These are phyloP conservation scores for Flexamia atlantica DNA, from an alignment of 2,888 invertebrate species.

Conservation along the genomic window DNA sequence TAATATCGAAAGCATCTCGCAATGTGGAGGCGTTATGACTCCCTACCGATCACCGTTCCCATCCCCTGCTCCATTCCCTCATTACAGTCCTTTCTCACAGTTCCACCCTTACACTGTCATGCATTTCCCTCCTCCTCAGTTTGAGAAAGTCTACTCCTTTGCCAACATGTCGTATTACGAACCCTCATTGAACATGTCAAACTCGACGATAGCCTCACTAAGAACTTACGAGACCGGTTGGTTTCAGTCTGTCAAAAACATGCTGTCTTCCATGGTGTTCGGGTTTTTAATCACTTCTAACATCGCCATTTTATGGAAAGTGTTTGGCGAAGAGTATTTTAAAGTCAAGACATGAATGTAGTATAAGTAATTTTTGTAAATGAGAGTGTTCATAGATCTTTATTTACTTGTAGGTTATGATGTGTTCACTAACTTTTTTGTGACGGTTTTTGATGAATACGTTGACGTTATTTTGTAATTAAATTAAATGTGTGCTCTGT, in stretches of 20 bases:
- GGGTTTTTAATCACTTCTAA: slow-evolving; percentile 33
- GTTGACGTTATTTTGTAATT: not conserved
- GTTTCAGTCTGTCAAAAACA: slow-evolving; percentile 20
- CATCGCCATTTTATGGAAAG: slow-evolving; percentile 36
- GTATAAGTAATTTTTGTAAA: not conserved
- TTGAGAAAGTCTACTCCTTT: slow-evolving; percentile 19
- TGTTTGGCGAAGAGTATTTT: slow-evolving; percentile 54
- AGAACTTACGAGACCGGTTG: not conserved
- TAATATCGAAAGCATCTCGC: slow-evolving; percentile 25
- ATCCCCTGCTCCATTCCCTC: slow-evolving; percentile 1
- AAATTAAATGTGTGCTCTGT: not conserved
- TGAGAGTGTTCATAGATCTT: not conserved
- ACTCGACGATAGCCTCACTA: not conserved
- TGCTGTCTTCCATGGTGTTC: not conserved
- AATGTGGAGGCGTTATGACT: slow-evolving; percentile 1
- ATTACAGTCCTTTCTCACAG: slow-evolving; percentile 27
- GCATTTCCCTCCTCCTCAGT: slow-evolving; percentile 23
- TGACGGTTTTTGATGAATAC: not conserved
- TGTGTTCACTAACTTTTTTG: not conserved
- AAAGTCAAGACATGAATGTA: slow-evolving; percentile 40
- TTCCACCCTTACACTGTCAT: slow-evolving; percentile 28
- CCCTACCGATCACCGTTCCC: not conserved
- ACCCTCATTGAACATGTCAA: slow-evolving; percentile 13
- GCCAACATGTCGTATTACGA: slow-evolving; percentile 9
- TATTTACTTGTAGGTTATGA: not conserved